Conservation (phyloP, 2,113 vertebrate genomes). For the Bubo scandiacus region DNA sequence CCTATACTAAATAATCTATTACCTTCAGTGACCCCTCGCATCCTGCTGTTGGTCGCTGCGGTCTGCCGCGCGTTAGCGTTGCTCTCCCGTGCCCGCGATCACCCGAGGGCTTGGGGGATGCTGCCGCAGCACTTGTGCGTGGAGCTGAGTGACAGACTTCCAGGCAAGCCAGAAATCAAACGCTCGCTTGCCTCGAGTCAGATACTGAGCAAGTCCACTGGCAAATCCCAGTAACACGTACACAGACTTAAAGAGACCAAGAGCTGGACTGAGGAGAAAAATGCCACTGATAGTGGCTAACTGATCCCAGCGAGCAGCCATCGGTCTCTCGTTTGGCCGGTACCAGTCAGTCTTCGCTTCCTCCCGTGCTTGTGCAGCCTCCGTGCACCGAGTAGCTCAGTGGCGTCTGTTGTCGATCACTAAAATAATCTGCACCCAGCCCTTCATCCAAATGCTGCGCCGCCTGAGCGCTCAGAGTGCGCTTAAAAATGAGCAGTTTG, state of each 20-base stretch:
- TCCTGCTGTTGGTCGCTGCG: neutral
- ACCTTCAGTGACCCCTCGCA: neutral
- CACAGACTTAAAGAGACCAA: neutral
- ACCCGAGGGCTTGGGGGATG: neutral
- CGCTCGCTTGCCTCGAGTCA: neutral
- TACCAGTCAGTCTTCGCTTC: neutral
- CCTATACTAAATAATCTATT: neutral
- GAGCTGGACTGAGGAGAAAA: neutral
- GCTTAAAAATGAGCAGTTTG: neutral
- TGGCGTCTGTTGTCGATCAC: neutral
- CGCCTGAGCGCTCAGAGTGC: neutral
- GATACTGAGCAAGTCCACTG: neutral
- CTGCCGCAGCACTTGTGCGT: neutral
- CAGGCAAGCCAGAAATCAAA: neutral
- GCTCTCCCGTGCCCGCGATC: neutral
- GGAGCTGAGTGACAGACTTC: neutral
- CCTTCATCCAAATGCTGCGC: constrained; percentile 23
- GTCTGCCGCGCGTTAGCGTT: neutral
- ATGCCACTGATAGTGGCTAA: neutral
- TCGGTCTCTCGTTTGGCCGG: rapidly evolving
- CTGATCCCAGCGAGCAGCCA: neutral
- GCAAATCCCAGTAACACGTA: neutral
- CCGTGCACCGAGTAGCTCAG: neutral
- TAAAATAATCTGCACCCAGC: neutral
- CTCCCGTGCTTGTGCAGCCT: neutral